Conservation (phyloP, 2,113 vertebrate genomes). For the Gallinago jamesoni region DNA sequence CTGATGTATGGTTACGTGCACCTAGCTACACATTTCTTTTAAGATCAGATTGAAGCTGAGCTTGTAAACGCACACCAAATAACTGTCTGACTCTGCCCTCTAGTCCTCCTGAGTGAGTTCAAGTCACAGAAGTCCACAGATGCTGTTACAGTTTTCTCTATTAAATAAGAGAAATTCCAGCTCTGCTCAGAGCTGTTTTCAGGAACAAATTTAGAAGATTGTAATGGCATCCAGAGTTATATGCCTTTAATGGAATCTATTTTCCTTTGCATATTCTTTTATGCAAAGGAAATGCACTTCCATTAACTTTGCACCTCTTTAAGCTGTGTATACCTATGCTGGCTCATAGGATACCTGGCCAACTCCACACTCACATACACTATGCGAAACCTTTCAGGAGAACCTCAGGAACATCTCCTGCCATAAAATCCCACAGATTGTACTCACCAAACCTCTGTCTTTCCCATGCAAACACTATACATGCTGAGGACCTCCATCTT, state of each 20-base stretch:
- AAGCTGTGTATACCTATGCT: background rate
- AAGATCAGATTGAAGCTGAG: background rate
- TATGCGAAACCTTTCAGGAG: background rate
- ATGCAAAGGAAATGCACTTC: background rate
- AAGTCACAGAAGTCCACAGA: background rate
- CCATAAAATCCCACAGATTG: background rate
- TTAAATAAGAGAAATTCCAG: background rate
- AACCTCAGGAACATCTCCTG: background rate
- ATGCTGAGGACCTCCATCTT: accelerated
- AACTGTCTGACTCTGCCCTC: background rate
- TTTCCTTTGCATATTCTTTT: background rate
- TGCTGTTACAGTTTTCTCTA: background rate
- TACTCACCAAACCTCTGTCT: background rate
- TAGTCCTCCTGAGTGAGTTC: background rate
- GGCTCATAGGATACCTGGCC: background rate
- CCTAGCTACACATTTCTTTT: background rate
- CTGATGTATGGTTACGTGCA: background rate
- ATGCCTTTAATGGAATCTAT: background rate
- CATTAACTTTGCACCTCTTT: background rate
- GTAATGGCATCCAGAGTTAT: background rate
- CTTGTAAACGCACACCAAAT: background rate
- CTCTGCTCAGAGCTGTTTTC: background rate
- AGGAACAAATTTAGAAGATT: background rate
- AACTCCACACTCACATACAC: background rate
- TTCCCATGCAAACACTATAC: background rate